phyloP scores from a whole-genome alignment of 2,113 vertebrate species.

The Rhinolophus ferrumequinum region DNA sequence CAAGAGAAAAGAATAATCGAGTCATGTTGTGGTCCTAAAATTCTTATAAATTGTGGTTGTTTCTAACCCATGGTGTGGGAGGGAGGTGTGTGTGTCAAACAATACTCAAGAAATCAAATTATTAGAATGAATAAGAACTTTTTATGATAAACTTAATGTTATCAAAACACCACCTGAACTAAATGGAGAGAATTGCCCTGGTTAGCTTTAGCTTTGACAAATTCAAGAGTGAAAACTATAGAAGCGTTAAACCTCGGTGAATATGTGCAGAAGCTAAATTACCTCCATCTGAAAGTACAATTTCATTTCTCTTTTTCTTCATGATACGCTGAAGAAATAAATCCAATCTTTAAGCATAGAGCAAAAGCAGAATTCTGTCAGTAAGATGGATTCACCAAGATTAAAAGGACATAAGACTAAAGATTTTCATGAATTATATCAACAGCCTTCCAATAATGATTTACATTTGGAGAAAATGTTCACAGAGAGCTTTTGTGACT shows the following conservation, averaged over 20 bases:
- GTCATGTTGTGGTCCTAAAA: not conserved
- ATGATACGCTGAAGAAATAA: conserved; percentile 72
- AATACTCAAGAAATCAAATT: not conserved
- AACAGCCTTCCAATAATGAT: conserved; percentile 65
- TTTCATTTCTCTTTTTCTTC: conserved; percentile 66
- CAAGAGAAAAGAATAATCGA: not conserved
- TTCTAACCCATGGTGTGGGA: not conserved
- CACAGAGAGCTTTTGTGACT: conserved; percentile 35
- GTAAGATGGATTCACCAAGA: conserved; percentile 30
- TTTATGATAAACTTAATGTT: conserved; percentile 15
- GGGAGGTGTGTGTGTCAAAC: not conserved
- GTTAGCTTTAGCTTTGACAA: conserved; percentile 63
- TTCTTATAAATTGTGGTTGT: not conserved
- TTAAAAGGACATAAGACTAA: conserved; percentile 58
- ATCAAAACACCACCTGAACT: conserved; percentile 39
- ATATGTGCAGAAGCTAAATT: conserved; percentile 56
- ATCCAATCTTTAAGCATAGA: conserved; percentile 54
- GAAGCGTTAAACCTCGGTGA: conserved; percentile 52
- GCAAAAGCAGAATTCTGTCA: conserved; percentile 67
- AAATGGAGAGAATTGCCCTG: conserved; percentile 44
- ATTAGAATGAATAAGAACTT: not conserved
- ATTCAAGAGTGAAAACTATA: conserved; percentile 68
- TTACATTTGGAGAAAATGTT: conserved; percentile 53
- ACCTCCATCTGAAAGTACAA: conserved; percentile 70
- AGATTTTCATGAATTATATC: conserved; percentile 71